Conservation (phyloP, 2,113 vertebrate genomes). For the Microcebus griseorufus region DNA sequence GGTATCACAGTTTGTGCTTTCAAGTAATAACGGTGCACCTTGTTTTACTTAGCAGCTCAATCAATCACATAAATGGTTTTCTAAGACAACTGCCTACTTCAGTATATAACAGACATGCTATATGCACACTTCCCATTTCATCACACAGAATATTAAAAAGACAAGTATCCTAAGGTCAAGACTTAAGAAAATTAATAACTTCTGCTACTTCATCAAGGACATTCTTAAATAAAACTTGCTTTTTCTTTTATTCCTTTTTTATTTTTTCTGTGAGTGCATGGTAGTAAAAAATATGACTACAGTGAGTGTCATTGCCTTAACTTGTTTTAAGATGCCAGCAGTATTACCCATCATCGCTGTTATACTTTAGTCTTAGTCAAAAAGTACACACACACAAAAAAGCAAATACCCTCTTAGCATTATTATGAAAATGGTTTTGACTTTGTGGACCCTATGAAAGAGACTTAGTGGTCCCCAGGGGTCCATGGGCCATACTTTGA, state of each 20-base stretch:
- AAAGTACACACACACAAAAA: background rate
- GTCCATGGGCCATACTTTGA: background rate
- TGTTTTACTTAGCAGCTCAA: background rate
- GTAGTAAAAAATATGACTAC: background rate
- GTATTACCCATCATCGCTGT: background rate
- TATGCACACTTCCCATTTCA: background rate
- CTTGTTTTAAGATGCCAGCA: background rate
- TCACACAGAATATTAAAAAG: background rate
- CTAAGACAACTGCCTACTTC: background rate
- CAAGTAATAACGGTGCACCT: background rate
- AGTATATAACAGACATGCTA: background rate
- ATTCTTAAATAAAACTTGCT: background rate
- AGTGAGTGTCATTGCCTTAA: background rate
- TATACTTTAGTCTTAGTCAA: background rate
- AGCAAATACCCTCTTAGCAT: background rate
- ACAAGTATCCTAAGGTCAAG: background rate
- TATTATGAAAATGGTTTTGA: background rate
- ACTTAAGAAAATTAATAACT: background rate
- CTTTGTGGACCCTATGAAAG: background rate
- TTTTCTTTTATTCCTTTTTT: background rate
- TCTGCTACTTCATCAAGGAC: background rate
- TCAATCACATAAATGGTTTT: background rate
- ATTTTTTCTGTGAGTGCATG: background rate
- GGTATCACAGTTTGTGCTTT: background rate
- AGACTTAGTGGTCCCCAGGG: background rate